These are phyloP conservation scores for Episyrphus balteatus DNA, from an alignment of 1,140 invertebrate genomes.

Conservation along the genomic window DNA sequence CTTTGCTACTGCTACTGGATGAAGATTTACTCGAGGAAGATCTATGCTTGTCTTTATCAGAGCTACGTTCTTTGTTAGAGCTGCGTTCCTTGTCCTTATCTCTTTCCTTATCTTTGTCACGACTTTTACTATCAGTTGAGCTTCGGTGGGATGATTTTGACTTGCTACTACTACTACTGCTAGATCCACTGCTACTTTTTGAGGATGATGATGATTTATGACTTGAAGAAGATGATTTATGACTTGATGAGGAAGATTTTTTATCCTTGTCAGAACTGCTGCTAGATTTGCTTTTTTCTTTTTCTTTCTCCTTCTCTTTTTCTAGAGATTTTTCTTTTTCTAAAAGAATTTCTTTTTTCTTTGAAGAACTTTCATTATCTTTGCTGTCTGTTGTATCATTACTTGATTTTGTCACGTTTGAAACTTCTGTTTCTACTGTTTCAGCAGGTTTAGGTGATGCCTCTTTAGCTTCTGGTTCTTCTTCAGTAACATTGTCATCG, in stretches of 20 bases:
- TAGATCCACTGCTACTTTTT: neutral
- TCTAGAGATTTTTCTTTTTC: conserved; percentile 21
- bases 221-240: conserved; percentile 18
- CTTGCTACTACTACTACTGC: too few relatives aligned
- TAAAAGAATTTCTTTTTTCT: neutral
- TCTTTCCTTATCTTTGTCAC: conserved; percentile 32
- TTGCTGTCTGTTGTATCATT: conserved; percentile 36
- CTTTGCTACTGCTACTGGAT: conserved; percentile 37
- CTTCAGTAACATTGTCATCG: conserved; percentile 8
- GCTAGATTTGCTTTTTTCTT: conserved; percentile 12
- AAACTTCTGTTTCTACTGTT: conserved; percentile 8
- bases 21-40: conserved; percentile 25
- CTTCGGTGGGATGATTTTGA: conserved; percentile 25
- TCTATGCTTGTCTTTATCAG: conserved; percentile 30
- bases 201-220: conserved; percentile 30
- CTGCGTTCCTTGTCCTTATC: conserved; percentile 11
- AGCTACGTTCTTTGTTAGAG: conserved; percentile 5
- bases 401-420: conserved; percentile 9
- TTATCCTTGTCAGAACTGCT: conserved; percentile 27
- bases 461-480: conserved; percentile 9
- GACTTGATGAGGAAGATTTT: conserved; percentile 22
- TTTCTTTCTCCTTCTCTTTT: conserved; percentile 38
- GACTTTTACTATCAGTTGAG: conserved; percentile 23
- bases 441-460: conserved; percentile 3
- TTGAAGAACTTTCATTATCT: conserved; percentile 21